phyloP scores from a whole-genome alignment of 2,888 invertebrate genomes.

The Xiphydria camelus region DNA sequence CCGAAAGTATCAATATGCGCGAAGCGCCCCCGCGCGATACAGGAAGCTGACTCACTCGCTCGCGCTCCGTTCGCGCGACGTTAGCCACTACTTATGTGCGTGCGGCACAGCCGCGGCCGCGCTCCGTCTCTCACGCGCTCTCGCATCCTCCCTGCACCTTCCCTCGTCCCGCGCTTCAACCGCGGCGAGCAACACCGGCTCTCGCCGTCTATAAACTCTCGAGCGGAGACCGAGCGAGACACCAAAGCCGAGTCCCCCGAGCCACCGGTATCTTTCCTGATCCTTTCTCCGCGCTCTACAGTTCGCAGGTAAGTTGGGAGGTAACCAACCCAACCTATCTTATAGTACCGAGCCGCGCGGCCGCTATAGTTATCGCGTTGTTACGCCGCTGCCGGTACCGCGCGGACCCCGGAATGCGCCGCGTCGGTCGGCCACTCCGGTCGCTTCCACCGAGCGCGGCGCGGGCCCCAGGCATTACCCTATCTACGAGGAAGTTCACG shows the following conservation, averaged over 20 bases:
- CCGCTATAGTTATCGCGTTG: slow-evolving; percentile 5
- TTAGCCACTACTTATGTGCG: no score
- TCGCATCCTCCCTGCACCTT: no score
- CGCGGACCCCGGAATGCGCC: slow-evolving; percentile 2
- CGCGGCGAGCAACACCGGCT: no score
- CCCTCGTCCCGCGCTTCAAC: no score
- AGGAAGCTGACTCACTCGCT: slow-evolving; percentile 37
- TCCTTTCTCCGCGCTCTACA: slow-evolving; percentile 35
- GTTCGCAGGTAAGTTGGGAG: slow-evolving; percentile 29
- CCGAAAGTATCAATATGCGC: slow-evolving; percentile 37
- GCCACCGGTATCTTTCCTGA: slow-evolving; percentile 34
- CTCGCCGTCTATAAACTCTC: no score
- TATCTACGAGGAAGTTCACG: slow-evolving; percentile 24
- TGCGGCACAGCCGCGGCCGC: no score
- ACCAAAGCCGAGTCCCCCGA: neutral
- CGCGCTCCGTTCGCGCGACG: no score
- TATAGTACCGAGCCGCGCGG: slow-evolving; percentile 2
- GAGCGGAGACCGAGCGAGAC: slow-evolving; percentile 10
- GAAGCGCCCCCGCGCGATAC: slow-evolving; percentile 27
- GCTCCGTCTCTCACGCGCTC: no score
- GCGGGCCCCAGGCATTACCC: neutral
- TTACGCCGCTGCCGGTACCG: slow-evolving; percentile 1
- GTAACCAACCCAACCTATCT: slow-evolving; percentile 27
- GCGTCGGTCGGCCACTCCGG: neutral
- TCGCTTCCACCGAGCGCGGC: slow-evolving; percentile 6